A percentile compares a stretch with the other conserved stretches of the same genome.
phyloP scores from a whole-genome alignment of 2,113 vertebrate genomes.

The Holacanthus passer region DNA sequence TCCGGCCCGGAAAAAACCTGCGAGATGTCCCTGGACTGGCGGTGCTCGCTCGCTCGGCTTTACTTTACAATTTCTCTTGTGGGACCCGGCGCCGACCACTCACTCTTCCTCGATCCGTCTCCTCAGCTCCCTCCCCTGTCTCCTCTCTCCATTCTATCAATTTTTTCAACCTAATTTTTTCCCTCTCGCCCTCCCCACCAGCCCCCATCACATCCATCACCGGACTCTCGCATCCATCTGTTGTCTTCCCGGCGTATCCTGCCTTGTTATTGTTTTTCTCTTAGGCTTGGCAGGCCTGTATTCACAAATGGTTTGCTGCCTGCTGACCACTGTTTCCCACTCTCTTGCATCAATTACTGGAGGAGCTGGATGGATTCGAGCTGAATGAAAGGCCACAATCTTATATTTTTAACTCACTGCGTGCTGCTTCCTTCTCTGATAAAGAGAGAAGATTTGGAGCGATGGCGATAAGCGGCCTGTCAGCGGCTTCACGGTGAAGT shows the following conservation, averaged over 20 bases:
- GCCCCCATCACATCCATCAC: conserved; percentile 73
- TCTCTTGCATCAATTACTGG: conserved; percentile 78
- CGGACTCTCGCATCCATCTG: conserved; percentile 63
- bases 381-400: conserved; percentile 45
- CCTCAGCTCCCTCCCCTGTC: conserved; percentile 57
- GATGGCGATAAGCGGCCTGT: background rate
- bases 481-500: background rate
- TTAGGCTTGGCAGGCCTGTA: conserved; percentile 65
- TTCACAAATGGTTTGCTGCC: conserved; percentile 74
- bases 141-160: conserved; percentile 49
- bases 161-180: conserved; percentile 66
- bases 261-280: conserved; percentile 77
- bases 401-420: conserved; percentile 40
- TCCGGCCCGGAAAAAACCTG: conserved; percentile 88
- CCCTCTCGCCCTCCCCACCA: conserved; percentile 51
- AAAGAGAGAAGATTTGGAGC: conserved; percentile 2
- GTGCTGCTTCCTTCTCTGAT: conserved; percentile 16
- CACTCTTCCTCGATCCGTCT: conserved; percentile 68
- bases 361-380: conserved; percentile 41
- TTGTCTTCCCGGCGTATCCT: conserved; percentile 57
- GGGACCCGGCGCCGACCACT: conserved; percentile 85
- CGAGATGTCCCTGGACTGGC: conserved; percentile 89
- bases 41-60: conserved; percentile 94
- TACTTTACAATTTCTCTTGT: conserved; percentile 93
- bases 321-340: conserved; percentile 75